Conservation (phyloP, 2,113 vertebrate species). For the Perca flavescens region DNA sequence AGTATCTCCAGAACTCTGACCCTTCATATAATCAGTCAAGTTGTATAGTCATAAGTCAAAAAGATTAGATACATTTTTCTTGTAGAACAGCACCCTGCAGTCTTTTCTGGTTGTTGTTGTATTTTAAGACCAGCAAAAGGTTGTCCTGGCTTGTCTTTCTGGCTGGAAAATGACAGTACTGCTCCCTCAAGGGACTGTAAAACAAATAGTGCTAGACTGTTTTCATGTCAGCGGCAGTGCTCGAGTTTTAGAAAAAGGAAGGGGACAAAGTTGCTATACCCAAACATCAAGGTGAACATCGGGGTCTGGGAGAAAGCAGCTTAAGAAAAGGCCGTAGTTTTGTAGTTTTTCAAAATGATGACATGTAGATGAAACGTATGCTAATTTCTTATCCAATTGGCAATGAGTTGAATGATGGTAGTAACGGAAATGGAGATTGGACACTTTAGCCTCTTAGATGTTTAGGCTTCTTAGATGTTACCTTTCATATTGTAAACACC, state of each 20-base stretch:
- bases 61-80: neutral
- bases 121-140: conserved; percentile 13
- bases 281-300: no score
- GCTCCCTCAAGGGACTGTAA: neutral
- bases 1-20: neutral
- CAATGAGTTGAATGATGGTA: no score
- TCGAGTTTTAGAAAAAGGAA: neutral
- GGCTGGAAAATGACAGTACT: neutral
- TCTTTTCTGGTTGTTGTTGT: conserved; percentile 4
- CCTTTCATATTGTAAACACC: neutral
- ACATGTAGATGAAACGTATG: no score
- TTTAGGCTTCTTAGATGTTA: neutral
- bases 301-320: neutral
- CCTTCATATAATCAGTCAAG: neutral
- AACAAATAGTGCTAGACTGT: conserved; percentile 20
- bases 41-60: neutral
- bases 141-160: conserved; percentile 10
- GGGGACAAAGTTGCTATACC: neutral
- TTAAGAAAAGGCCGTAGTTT: neutral
- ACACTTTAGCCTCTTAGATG: neutral
- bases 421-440: no score
- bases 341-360: no score
- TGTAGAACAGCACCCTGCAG: neutral
- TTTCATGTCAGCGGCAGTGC: neutral
- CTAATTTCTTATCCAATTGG: no score